These are phyloP conservation scores for Caenorhabditis sp. DNA, from an alignment of 2,888 invertebrate species.

Conservation along the genomic window DNA sequence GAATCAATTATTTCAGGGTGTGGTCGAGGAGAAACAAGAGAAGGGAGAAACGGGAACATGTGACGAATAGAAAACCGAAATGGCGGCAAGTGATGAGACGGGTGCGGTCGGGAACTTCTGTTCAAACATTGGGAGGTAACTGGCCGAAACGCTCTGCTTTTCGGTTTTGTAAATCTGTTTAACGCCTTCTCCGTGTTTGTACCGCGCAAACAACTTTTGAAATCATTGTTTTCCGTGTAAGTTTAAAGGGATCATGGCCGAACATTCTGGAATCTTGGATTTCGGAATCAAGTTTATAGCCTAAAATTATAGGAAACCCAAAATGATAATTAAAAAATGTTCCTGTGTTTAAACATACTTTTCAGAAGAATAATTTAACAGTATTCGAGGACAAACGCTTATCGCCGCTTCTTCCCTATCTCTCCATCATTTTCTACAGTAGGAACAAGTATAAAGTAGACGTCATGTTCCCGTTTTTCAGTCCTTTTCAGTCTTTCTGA, in stretches of 20 bases:
- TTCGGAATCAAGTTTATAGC: slow-evolving; percentile 13
- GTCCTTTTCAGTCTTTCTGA: slow-evolving; percentile 23
- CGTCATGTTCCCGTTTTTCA: slow-evolving; percentile 8
- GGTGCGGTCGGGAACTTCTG: slow-evolving; percentile 53
- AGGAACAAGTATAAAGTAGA: slow-evolving; percentile 14
- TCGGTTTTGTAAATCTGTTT: slow-evolving; percentile 43
- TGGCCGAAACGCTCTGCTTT: slow-evolving; percentile 19
- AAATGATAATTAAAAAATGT: too few species aligned
- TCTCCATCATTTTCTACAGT: neutral
- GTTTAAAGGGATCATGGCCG: neutral
- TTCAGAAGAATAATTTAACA: too few species aligned
- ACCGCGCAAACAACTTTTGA: slow-evolving; percentile 29
- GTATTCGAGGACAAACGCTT: too few species aligned
- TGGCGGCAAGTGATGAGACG: slow-evolving; percentile 23
- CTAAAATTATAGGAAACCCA: too few species aligned
- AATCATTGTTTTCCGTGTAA: slow-evolving; percentile 25
- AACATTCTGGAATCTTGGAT: slow-evolving; percentile 21
- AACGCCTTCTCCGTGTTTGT: slow-evolving; percentile 48
- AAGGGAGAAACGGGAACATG: slow-evolving; percentile 29
- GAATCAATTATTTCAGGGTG: slow-evolving; percentile 59
- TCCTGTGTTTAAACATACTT: too few species aligned
- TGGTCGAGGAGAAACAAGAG: slow-evolving; percentile 50
- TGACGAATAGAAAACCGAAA: slow-evolving; percentile 10
- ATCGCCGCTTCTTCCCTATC: too few species aligned
- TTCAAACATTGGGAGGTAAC: slow-evolving; percentile 38